Percentiles rank a stretch among this genome's conserved stretches.
phyloP scores from a whole-genome alignment of 2,888 invertebrate genomes.

The Nomada fabriciana region DNA sequence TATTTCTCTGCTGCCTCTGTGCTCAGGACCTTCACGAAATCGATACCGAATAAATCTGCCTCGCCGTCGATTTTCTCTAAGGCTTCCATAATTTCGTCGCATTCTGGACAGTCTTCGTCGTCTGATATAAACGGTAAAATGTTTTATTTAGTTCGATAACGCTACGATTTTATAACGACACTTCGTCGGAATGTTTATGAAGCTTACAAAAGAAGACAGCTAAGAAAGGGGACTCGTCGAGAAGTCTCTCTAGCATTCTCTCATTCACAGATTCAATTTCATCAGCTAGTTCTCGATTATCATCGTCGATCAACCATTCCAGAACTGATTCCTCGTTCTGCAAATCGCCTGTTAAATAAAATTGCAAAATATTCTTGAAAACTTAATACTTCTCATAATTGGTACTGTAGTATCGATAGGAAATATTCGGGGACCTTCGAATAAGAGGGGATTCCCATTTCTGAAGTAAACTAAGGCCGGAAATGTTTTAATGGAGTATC shows the following conservation, averaged over 20 bases:
- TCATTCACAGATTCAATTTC: constrained; percentile 97
- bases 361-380: not conserved
- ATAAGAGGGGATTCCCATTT: constrained; percentile 88
- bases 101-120: constrained; percentile 96
- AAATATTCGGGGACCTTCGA: constrained; percentile 85
- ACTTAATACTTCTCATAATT: not conserved
- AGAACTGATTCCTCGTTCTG: constrained; percentile 96
- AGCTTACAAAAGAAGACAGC: constrained; percentile 96
- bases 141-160: not conserved
- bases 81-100: constrained; percentile 95
- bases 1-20: constrained; percentile 92
- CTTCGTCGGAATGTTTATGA: not conserved
- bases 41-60: constrained; percentile 96
- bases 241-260: constrained; percentile 93
- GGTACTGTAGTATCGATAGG: not conserved
- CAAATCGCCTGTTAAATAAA: constrained; percentile 89
- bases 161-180: no score
- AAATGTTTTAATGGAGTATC: constrained; percentile 97
- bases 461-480: constrained; percentile 96
- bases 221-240: constrained; percentile 93
- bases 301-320: constrained; percentile 97
- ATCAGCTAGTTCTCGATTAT: constrained; percentile 96
- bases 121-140: constrained; percentile 85
- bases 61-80: constrained; percentile 98
- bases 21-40: constrained; percentile 96